Evolutionary conservation across 2,113 vertebrate species (phyloP).

Genomic region (Larimichthys crocea): DNA sequence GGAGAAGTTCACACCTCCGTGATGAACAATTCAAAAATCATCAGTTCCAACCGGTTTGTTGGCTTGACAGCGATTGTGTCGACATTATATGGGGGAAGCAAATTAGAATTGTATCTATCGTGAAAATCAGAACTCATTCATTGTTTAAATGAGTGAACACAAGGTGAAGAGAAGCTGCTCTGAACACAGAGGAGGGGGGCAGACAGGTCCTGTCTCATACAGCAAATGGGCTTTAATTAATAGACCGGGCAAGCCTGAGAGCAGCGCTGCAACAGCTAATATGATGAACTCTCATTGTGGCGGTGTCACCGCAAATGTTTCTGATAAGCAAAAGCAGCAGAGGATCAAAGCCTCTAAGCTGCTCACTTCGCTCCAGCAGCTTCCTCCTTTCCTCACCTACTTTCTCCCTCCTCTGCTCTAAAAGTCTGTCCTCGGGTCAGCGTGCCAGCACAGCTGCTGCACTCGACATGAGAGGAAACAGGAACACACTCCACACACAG

Average conservation of each 20-base stretch:
- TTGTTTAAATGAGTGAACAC: neutral
- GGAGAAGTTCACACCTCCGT: neutral
- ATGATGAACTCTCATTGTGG: conserved; percentile 50
- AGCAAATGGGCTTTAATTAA: conserved; percentile 38
- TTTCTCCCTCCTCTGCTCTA: neutral
- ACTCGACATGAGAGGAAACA: too few species aligned
- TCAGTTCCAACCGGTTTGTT: neutral
- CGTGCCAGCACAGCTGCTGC: neutral
- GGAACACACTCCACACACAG: too few species aligned
- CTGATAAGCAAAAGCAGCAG: conserved; percentile 47
- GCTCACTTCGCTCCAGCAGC: conserved; percentile 17
- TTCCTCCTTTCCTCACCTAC: conserved; percentile 16
- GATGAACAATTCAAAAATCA: neutral
- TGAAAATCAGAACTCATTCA: neutral
- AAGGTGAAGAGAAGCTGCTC: neutral
- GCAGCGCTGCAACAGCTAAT: conserved; percentile 36
- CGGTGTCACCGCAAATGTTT: conserved; percentile 30
- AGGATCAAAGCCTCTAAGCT: conserved; percentile 45
- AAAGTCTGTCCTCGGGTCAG: conserved; percentile 28
- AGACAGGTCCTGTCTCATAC: conserved; percentile 18
- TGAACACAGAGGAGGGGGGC: neutral
- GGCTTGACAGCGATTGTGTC: neutral
- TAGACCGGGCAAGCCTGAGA: conserved; percentile 12
- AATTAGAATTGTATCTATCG: neutral
- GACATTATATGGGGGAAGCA: neutral